phyloP scores from a whole-genome alignment of 2,888 invertebrate genomes.

The Melipona beecheii region DNA sequence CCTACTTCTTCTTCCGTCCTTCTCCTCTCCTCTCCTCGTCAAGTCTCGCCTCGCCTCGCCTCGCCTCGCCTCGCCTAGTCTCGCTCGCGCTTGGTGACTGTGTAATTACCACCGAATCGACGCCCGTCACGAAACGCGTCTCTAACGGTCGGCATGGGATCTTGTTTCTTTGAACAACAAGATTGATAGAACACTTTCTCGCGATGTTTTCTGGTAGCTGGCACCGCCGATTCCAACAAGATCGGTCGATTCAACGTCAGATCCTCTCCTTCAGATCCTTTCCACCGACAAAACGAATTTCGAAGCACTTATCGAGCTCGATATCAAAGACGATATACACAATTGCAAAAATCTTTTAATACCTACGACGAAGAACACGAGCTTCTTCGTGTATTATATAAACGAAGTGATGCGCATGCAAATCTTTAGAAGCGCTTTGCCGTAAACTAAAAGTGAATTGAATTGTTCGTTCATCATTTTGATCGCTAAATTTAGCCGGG shows the following conservation, averaged over 20 bases:
- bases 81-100: not conserved
- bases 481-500: too few relatives aligned
- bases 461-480: too few relatives aligned
- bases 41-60: not conserved
- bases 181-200: slow-evolving; percentile 30
- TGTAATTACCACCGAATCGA: slow-evolving; percentile 52
- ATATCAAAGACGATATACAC: too few relatives aligned
- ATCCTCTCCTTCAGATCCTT: not conserved
- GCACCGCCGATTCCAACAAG: not conserved
- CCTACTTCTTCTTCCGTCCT: not conserved
- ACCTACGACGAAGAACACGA: too few relatives aligned
- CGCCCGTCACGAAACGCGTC: slow-evolving; percentile 32
- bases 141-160: slow-evolving; percentile 12
- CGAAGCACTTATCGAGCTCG: too few relatives aligned
- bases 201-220: slow-evolving; percentile 25
- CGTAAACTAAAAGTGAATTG: too few relatives aligned
- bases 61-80: too few relatives aligned
- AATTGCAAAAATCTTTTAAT: too few relatives aligned
- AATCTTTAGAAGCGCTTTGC: too few relatives aligned
- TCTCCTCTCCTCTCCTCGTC: not conserved
- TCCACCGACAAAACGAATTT: not conserved
- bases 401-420: too few relatives aligned
- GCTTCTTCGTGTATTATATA: too few relatives aligned
- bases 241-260: not conserved
- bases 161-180: slow-evolving; percentile 23